A percentile compares a stretch with the other conserved stretches of the same genome.
Conservation (phyloP, 2,888 invertebrate species). For the Netelia fuscicornis region DNA sequence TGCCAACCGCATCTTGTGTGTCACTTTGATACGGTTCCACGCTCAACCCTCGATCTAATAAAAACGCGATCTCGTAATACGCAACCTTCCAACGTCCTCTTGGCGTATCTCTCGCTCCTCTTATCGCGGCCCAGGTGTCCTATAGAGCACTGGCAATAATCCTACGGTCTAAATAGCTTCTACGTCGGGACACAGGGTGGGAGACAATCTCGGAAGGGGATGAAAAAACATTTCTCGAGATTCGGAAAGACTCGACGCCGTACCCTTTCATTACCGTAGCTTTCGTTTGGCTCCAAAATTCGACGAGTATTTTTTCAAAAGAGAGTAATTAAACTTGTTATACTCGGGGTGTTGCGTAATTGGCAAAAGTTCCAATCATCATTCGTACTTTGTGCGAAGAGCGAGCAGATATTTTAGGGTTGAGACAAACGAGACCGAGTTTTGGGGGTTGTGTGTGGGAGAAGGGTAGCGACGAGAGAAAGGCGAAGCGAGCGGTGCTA, state of each 20-base stretch:
- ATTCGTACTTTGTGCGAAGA: conserved; percentile 6
- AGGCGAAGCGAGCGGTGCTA: background rate
- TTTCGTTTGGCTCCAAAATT: background rate
- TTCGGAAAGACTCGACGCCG: background rate
- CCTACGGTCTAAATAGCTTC: conserved; percentile 50
- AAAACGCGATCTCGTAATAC: conserved; percentile 55
- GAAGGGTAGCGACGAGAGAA: background rate
- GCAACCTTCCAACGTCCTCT: conserved; percentile 50
- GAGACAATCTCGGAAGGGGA: background rate
- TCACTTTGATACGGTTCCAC: conserved; percentile 71
- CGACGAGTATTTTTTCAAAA: conserved; percentile 2
- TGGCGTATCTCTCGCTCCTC: conserved; percentile 19
- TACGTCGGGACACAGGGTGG: background rate
- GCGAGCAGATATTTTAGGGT: background rate
- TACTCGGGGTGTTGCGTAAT: background rate
- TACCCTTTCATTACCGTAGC: background rate
- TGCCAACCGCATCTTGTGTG: conserved; percentile 77
- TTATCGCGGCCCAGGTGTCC: conserved; percentile 34
- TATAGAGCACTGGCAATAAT: conserved; percentile 56
- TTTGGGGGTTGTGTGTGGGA: conserved; percentile 10
- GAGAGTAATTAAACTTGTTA: background rate
- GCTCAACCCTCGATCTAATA: conserved; percentile 7
- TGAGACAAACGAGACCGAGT: background rate
- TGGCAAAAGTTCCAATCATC: conserved; percentile 13
- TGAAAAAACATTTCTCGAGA: background rate